Percentiles rank a stretch among this genome's conserved stretches.
Conservation (phyloP, 2,113 vertebrate genomes). For the Sinocyclocheilus rhinocerous region DNA sequence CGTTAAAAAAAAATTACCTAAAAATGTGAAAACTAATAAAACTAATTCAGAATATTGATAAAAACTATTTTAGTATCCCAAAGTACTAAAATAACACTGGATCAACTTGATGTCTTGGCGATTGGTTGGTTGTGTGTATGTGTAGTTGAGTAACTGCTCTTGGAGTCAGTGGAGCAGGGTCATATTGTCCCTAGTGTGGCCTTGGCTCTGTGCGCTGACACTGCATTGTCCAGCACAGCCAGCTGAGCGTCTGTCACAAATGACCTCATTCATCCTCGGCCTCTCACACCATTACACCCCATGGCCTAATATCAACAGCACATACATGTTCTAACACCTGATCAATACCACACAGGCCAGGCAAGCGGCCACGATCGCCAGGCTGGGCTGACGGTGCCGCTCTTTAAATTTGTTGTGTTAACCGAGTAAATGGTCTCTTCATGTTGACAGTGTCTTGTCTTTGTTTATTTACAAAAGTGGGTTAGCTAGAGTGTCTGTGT, state of each 20-base stretch:
- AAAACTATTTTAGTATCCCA: too few species aligned
- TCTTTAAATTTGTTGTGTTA: conserved; percentile 41
- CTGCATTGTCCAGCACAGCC: conserved; percentile 70
- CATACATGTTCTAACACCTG: conserved; percentile 41
- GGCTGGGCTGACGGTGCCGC: conserved; percentile 3
- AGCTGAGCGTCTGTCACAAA: conserved; percentile 76
- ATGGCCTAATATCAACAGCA: conserved; percentile 46
- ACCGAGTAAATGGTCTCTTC: conserved; percentile 39
- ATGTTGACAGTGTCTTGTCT: conserved; percentile 28
- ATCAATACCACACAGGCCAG: conserved; percentile 58
- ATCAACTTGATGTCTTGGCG: not conserved
- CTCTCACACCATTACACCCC: conserved; percentile 79
- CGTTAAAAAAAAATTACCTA: too few species aligned
- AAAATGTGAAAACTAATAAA: too few species aligned
- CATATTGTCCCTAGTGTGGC: conserved; percentile 76
- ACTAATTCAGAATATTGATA: not conserved
- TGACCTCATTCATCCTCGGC: conserved; percentile 77
- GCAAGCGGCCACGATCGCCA: not conserved
- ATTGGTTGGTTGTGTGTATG: not conserved
- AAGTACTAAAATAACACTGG: too few species aligned
- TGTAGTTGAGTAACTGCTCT: not conserved
- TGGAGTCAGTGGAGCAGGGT: conserved; percentile 69
- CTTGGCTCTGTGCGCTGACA: conserved; percentile 73
- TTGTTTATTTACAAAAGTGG: conserved; percentile 37
- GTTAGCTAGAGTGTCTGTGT: not conserved